Base-by-base conservation (phyloP, 2,888 invertebrate species). In the Drosophila mulleri region DNA sequence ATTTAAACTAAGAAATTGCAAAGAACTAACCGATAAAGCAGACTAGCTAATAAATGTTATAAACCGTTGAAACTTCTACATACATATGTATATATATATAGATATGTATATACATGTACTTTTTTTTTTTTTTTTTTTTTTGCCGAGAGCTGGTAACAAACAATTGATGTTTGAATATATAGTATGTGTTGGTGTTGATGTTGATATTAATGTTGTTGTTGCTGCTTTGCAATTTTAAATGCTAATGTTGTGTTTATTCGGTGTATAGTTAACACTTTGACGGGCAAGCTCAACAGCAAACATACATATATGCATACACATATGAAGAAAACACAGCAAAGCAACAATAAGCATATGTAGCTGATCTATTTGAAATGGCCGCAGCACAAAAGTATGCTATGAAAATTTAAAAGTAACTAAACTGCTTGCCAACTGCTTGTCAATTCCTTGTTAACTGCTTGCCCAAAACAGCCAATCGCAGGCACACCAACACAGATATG, bases 41-140 rank as follows among this genome's bases (percentile, higher is more conserved):
- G 58, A 59, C 20, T 59, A 59, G 59, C 48, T 59, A 59, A 59
- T 74, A 75, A 68, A 68, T 77, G 68, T 67, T 67, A 67, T 53
- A 41, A 47, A 60, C 42, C 20, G 41, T 42, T 60, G 18, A 52
- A 52, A 26, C 29, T 48, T 48, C 7, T 48, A 20, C 20, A 44
- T 20, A 20, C 20, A 20, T 4, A 42, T 12, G 42, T 42, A 18
- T 56, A 18, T 29, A 42, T 18, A 18, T 18, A 56, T 18, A 14
- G 1, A 35, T 16, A 14, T 9, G 42, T 20, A 16, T 57, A n/a
- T n/a, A n/a, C n/a, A n/a, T n/a, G n/a, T n/a, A n/a, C n/a, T n/a
- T n/a, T n/a, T n/a, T n/a, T 12, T 58, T 3, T 48, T 37, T 37
- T 32, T 3, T 18, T 37, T 45, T 26, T 47, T n/a, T 12, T 16